phyloP scores from a whole-genome alignment of 1,140 invertebrate genomes.

The Aleiodes sp. region DNA sequence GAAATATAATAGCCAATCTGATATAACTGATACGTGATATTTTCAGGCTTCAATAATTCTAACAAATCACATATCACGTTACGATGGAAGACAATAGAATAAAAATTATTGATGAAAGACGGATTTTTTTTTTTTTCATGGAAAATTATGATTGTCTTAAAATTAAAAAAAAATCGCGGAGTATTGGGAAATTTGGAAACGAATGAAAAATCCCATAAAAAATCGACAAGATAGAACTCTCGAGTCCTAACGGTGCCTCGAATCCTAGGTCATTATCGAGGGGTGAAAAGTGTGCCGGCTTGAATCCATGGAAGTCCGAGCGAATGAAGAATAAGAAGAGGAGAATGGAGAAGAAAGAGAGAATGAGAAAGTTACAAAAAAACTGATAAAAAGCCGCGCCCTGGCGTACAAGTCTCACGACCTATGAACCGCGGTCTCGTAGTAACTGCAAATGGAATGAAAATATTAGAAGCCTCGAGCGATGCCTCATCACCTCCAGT shows the following conservation, averaged over 20 bases:
- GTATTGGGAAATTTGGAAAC: too few species aligned
- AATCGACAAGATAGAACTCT: conserved; percentile 11
- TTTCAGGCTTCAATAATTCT: conserved; percentile 1
- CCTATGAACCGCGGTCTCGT: conserved; percentile 62
- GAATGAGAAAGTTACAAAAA: neutral
- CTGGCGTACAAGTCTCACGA: conserved; percentile 53
- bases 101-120: neutral
- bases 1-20: conserved; percentile 13
- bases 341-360: conserved; percentile 17
- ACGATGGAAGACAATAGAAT: neutral
- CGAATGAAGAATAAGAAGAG: neutral
- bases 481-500: conserved; percentile 26
- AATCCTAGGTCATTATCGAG: conserved; percentile 36
- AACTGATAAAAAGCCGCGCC: conserved; percentile 28
- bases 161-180: too few species aligned
- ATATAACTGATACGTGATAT: conserved; percentile 7
- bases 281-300: conserved; percentile 37
- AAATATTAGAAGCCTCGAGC: conserved; percentile 39
- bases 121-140: too few species aligned
- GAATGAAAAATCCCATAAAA: neutral
- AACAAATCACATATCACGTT: neutral
- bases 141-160: conserved; percentile 28
- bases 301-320: neutral
- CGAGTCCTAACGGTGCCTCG: conserved; percentile 30
- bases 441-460: conserved; percentile 66